Evolutionary conservation across 2,888 invertebrate species (phyloP).

Genomic region (Meta bourneti): DNA sequence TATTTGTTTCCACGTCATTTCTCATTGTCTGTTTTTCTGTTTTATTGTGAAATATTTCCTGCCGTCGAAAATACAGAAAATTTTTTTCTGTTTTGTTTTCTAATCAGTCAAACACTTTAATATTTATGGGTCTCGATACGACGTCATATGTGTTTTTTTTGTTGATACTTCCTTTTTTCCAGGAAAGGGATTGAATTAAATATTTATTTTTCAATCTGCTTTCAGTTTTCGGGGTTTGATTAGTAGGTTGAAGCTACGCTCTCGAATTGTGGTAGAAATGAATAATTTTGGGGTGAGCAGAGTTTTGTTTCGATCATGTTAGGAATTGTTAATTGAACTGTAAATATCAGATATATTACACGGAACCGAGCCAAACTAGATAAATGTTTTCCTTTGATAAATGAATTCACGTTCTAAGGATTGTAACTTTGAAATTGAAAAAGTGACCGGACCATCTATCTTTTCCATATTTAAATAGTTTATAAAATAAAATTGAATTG

Average conservation of each 20-base stretch:
- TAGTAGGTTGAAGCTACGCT: neutral
- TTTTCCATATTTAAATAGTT: too few species aligned
- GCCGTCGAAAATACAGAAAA: conserved; percentile 7
- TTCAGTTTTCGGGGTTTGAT: conserved; percentile 13
- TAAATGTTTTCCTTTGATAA: too few species aligned
- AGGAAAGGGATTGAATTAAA: conserved; percentile 28
- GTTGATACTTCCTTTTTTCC: neutral
- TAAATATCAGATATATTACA: neutral
- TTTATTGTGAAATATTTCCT: neutral
- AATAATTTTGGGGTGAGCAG: neutral
- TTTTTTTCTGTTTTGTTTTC: conserved; percentile 47
- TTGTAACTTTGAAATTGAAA: too few species aligned
- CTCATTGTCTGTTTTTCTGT: neutral
- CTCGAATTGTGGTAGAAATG: neutral
- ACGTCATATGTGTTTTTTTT: conserved; percentile 27
- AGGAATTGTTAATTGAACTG: neutral
- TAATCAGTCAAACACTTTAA: conserved; percentile 58
- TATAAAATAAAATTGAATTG: too few species aligned
- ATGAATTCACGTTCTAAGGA: too few species aligned
- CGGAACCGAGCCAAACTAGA: too few species aligned
- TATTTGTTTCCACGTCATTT: conserved; percentile 22
- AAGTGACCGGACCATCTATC: too few species aligned
- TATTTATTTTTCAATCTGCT: conserved; percentile 69
- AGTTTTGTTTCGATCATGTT: neutral
- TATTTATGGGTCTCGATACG: conserved; percentile 48